Evolutionary conservation across 1,140 invertebrate genomes (phyloP), one percentile per base, ranked within the genome.

Genomic region (Drosophila mauritiana): DNA sequence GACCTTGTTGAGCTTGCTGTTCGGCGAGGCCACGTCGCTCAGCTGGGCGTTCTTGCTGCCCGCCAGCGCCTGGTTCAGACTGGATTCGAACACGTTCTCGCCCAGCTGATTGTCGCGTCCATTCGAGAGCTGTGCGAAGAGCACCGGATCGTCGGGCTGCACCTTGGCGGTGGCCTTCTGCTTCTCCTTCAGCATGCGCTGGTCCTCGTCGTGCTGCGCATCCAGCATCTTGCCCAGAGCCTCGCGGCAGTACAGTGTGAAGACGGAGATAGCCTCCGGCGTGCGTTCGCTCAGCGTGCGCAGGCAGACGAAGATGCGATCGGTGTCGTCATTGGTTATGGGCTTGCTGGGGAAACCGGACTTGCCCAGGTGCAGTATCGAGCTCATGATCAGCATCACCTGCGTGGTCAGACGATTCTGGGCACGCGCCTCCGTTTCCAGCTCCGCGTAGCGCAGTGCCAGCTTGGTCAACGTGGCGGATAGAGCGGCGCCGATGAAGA

Each of bases 321-420:
- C 98, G 27, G 95, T 93, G 92, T 99, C 98, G 92, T 99, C 99
- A 91, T 99, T 98, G 7, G 98, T 99, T 62, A 99, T 98, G 0
- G 95, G 93, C 92, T 97, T 96, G 1, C 92, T 92, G 20, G 95
- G 94, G 31, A 96, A 92, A 64, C 95, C 95, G 68, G 93, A 97
- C 90, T 96, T 96, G 69, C 98, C 97, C 17, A 98, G 93, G 91
- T 98, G 97, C 49, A 98, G 93, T 39, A 98, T 95, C 15, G 97
- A 96, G 7, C 97, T 94, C 95, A 98, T 96, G 27, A 98, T 95
- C 2, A 98, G 93, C 97, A 98, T 98, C 4, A 96, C 94, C 92
- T 98, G 97, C 8, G 97, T 96, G 77, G 95, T 94, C 85, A 98
- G 94, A 51, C 93, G 93, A 85, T 96, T 96, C 48, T 93, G 93